phyloP scores from a whole-genome alignment of 2,888 invertebrate genomes.

The Rhodophaea formosa region DNA sequence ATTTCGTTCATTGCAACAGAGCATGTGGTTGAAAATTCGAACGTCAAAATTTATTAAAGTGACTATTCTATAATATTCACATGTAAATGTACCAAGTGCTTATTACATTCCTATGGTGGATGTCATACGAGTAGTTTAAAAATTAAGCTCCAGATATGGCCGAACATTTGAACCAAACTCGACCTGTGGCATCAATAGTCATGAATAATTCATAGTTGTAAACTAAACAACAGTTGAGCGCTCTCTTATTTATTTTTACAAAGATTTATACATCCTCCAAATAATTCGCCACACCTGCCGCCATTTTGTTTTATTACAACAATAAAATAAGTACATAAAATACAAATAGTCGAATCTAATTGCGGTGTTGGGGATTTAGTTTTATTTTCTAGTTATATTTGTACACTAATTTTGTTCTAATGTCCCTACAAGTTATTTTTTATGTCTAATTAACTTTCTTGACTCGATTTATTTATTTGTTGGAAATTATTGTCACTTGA shows the following conservation, averaged over 20 bases:
- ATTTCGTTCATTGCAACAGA: too few relatives aligned
- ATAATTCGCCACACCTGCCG: slow-evolving; percentile 29
- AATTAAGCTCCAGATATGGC: too few relatives aligned
- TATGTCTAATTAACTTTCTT: too few relatives aligned
- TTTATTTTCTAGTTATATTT: not conserved
- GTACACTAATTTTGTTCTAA: too few relatives aligned
- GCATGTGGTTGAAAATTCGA: too few relatives aligned
- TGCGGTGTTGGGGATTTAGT: not conserved
- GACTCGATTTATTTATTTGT: too few relatives aligned
- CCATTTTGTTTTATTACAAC: slow-evolving; percentile 16
- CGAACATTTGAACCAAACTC: slow-evolving; percentile 15
- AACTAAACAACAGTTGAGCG: slow-evolving; percentile 25
- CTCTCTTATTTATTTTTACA: slow-evolving; percentile 34
- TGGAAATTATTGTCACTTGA: too few relatives aligned
- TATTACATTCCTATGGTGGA: too few relatives aligned
- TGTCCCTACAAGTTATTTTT: not conserved
- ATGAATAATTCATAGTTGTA: slow-evolving; percentile 51
- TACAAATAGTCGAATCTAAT: slow-evolving; percentile 8
- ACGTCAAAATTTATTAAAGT: too few relatives aligned
- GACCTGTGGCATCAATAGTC: slow-evolving; percentile 35
- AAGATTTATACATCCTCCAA: slow-evolving; percentile 34
- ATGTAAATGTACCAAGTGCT: too few relatives aligned
- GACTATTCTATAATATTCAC: too few relatives aligned
- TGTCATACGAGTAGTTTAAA: too few relatives aligned
- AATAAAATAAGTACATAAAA: slow-evolving; percentile 17